A percentile compares a stretch with the other conserved stretches of the same genome.
Evolutionary conservation across 2,113 vertebrate genomes (phyloP).

Genomic region (Gallinago jamesoni): DNA sequence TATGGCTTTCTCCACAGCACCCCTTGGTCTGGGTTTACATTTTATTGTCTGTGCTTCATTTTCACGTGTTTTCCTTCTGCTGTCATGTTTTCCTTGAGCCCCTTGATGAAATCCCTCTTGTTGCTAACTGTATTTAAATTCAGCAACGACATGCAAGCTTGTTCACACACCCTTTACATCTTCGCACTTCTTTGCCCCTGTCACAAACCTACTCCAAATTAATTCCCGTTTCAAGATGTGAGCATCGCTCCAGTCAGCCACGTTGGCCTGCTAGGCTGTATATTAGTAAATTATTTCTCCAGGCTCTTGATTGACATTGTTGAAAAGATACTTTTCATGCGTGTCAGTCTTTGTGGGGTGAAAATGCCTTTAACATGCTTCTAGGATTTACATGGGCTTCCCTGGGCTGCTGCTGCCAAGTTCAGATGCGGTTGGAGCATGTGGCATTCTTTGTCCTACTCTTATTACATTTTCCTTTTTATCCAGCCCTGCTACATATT

Average conservation of each 20-base stretch:
- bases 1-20: background rate
- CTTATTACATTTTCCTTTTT: slow-evolving; percentile 36
- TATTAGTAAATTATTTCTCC: slow-evolving; percentile 33
- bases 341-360: slow-evolving; percentile 28
- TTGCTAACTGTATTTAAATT: background rate
- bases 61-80: background rate
- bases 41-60: slow-evolving; percentile 1
- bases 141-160: background rate
- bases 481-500: slow-evolving; percentile 13
- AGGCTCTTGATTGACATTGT: slow-evolving; percentile 34
- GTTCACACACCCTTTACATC: background rate
- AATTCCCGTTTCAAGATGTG: background rate
- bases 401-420: slow-evolving; percentile 61
- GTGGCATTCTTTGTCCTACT: slow-evolving; percentile 56
- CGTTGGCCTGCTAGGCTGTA: background rate
- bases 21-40: background rate
- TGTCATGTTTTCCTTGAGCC: background rate
- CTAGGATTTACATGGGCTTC: slow-evolving; percentile 64
- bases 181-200: background rate
- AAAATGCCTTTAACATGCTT: slow-evolving; percentile 63
- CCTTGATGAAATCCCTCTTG: background rate
- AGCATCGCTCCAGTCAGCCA: background rate
- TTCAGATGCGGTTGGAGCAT: slow-evolving; percentile 38
- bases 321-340: slow-evolving; percentile 53
- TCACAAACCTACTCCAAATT: background rate